Conservation (phyloP, 2,888 invertebrate genomes). For the Melieria omissa region DNA sequence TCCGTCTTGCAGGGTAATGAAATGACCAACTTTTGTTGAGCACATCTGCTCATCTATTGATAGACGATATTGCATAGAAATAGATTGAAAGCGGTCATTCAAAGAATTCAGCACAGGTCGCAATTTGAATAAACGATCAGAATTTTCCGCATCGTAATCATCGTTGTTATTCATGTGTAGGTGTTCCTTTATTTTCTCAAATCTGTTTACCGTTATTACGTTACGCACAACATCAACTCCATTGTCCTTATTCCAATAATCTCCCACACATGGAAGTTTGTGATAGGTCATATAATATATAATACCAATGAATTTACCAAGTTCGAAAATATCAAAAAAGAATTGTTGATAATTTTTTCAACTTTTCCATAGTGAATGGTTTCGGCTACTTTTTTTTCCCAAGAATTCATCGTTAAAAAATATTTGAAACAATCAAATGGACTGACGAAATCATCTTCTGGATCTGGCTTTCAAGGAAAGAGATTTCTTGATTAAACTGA, state of each 20-base stretch:
- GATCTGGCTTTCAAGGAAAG: slow-evolving; percentile 36
- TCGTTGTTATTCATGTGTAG: slow-evolving; percentile 40
- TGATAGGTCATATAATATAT: slow-evolving; percentile 42
- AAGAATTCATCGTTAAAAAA: slow-evolving; percentile 38
- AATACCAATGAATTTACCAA: slow-evolving; percentile 35
- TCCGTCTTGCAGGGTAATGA: too few relatives aligned
- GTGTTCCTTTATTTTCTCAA: slow-evolving; percentile 40
- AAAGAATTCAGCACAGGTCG: slow-evolving; percentile 34
- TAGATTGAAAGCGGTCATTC: slow-evolving; percentile 33
- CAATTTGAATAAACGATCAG: slow-evolving; percentile 40
- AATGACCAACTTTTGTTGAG: too few relatives aligned
- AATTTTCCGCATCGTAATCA: slow-evolving; percentile 37
- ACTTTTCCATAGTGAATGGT: slow-evolving; percentile 37
- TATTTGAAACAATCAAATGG: slow-evolving; percentile 37
- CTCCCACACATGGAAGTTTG: slow-evolving; percentile 38
- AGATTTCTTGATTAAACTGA: slow-evolving; percentile 36
- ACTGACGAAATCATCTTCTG: slow-evolving; percentile 35
- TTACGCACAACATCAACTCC: slow-evolving; percentile 40
- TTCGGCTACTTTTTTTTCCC: slow-evolving; percentile 35
- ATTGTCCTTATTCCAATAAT: slow-evolving; percentile 38
- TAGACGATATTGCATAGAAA: slow-evolving; percentile 34
- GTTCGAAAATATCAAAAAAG: slow-evolving; percentile 22
- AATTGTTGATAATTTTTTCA: slow-evolving; percentile 30
- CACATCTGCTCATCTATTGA: slow-evolving; percentile 3
- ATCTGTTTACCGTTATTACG: slow-evolving; percentile 37